Base-by-base conservation (phyloP, 1,140 invertebrate species). In the Lepidurus arcticus region DNA sequence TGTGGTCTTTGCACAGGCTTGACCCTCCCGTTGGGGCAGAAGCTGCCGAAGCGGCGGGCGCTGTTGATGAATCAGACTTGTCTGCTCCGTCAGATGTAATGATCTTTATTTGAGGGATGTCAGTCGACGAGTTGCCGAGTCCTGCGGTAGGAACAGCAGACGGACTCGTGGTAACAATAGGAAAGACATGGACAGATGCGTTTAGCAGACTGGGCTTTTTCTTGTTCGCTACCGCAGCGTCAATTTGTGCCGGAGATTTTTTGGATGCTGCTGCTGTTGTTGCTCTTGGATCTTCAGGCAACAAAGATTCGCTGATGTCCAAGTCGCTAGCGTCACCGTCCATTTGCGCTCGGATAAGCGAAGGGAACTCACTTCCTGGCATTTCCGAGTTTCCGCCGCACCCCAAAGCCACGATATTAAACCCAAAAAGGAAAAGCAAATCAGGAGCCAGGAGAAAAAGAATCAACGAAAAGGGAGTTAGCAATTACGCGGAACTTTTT, bases 71-170 rank as follows among this genome's bases (percentile, higher is more conserved):
- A 10, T 80, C 80, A n/a, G 73, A 73, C 42, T 76, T 80, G 26
- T 80, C 79, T 65, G 79, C 45, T n/a, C 79, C 79, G 16, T 80
- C 79, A 26, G 79, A 79, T 9, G 81, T 79, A 73, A 81, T 82
- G 16, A 83, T 83, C 79, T 82, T 82, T 24, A 83, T 83, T 11
- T 82, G 81, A 9, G 82, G 82, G 76, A 83, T 83, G 80, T 83
- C 82, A 16, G 81, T 80, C 73, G 34, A 34, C 34, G 80, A 47
- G 24, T 77, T 79, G 4, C 81, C 82, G 8, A 78, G 76, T 21
- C 81, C 73, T 0, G 81, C 82, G 65, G 82, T 80, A 6, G 81
- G 81, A 45, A 79, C 79, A 8, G 79, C 81, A 76, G 80, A 80
- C 65, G 82, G 81, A 53, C 79, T 81, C 1, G 53, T 47, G 42